Conservation (phyloP, 2,797 vertebrate genomes). For the Hafferia zeledoni region DNA sequence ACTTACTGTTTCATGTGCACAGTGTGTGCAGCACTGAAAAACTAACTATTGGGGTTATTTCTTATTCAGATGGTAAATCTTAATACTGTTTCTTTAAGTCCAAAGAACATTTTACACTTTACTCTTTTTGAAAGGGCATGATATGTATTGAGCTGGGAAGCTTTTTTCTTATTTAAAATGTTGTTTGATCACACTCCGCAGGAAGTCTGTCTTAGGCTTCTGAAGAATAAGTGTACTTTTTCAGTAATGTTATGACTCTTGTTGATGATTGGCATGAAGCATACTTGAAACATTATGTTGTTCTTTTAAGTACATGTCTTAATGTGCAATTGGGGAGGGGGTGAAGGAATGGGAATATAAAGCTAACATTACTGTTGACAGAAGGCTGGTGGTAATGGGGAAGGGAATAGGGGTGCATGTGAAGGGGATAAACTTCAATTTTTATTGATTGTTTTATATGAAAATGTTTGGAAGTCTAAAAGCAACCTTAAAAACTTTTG, state of each 20-base stretch:
- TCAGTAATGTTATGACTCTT: conserved; percentile 79
- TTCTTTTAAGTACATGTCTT: conserved; percentile 70
- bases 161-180: conserved; percentile 57
- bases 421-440: conserved; percentile 68
- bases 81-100: conserved; percentile 81
- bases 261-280: conserved; percentile 76
- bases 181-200: conserved; percentile 68
- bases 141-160: not conserved
- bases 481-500: conserved; percentile 59
- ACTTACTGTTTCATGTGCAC: conserved; percentile 60
- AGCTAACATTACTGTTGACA: conserved; percentile 57
- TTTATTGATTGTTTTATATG: conserved; percentile 70
- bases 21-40: conserved; percentile 74
- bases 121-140: conserved; percentile 10
- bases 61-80: conserved; percentile 71
- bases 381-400: conserved; percentile 35
- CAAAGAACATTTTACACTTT: conserved; percentile 83
- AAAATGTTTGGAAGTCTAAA: conserved; percentile 72
- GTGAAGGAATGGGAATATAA: not conserved
- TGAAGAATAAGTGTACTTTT: conserved; percentile 78
- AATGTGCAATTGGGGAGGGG: conserved; percentile 74
- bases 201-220: conserved; percentile 74
- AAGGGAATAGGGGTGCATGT: conserved; percentile 54
- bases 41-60: conserved; percentile 70
- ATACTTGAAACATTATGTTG: conserved; percentile 77